These are phyloP conservation scores for Helobdella robusta DNA, from an alignment of 2,888 invertebrate species.

Conservation along the genomic window DNA sequence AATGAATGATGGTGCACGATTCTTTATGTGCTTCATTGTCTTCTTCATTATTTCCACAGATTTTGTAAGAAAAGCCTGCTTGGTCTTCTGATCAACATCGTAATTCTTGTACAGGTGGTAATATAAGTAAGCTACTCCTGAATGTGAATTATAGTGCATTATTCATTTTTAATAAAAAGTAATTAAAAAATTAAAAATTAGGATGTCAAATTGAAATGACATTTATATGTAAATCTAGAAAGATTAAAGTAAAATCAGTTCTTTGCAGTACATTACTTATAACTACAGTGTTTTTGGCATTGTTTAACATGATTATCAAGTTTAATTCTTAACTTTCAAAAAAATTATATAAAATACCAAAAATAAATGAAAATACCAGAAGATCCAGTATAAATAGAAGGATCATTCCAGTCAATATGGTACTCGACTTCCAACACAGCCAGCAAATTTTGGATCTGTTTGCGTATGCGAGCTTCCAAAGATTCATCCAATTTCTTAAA, in stretches of 20 bases:
- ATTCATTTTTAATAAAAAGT: neutral
- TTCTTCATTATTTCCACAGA: slow-evolving; percentile 36
- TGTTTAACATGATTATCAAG: no score
- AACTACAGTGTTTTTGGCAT: no score
- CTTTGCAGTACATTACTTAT: no score
- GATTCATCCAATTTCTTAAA: no score
- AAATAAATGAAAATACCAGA: slow-evolving; percentile 49
- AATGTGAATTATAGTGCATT: slow-evolving; percentile 18
- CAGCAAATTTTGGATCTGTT: neutral
- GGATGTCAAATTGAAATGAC: neutral
- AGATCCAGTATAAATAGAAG: slow-evolving; percentile 67
- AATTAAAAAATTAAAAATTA: neutral
- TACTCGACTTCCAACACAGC: slow-evolving; percentile 12
- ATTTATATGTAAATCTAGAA: neutral
- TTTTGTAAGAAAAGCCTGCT: slow-evolving; percentile 23
- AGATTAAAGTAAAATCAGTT: neutral
- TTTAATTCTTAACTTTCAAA: neutral
- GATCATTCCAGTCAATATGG: slow-evolving; percentile 51
- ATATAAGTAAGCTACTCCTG: slow-evolving; percentile 60
- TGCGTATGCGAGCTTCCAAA: no score
- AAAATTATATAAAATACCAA: no score
- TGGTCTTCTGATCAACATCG: slow-evolving; percentile 4
- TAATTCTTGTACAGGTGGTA: slow-evolving; percentile 51
- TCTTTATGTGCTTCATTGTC: slow-evolving; percentile 49
- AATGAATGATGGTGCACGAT: slow-evolving; percentile 58